Conservation (phyloP, 2,113 vertebrate genomes). For the Zosterops borbonicus region DNA sequence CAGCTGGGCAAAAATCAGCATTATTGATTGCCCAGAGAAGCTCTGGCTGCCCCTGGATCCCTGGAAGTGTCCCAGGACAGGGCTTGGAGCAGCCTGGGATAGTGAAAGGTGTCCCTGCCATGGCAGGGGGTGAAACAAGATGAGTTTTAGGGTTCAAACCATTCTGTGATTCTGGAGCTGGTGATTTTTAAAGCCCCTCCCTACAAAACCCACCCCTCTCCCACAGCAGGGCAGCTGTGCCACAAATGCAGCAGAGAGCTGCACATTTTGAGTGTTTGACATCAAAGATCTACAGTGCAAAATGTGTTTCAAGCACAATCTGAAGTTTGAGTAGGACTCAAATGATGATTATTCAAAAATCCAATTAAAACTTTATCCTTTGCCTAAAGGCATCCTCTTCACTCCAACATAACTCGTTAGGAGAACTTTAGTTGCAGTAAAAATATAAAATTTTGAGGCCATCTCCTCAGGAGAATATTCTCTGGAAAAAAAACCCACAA, state of each 20-base stretch:
- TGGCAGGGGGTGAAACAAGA: no score
- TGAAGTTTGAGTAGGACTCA: background rate
- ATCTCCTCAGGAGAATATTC: background rate
- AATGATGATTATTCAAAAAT: conserved; percentile 15
- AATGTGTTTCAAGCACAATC: background rate
- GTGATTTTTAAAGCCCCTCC: background rate
- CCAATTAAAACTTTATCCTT: conserved; percentile 27
- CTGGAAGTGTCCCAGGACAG: accelerated
- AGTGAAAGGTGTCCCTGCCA: background rate
- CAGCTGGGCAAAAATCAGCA: background rate
- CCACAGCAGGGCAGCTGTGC: background rate
- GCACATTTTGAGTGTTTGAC: background rate
- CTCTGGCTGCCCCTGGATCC: background rate
- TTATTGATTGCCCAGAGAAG: background rate
- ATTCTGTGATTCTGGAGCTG: background rate
- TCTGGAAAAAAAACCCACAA: background rate
- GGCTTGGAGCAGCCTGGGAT: background rate
- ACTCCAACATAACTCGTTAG: background rate
- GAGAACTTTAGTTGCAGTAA: background rate
- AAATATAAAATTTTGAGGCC: background rate
- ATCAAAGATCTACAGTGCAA: background rate
- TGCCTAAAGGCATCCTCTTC: background rate
- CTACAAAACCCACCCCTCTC: background rate
- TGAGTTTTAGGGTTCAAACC: no score
- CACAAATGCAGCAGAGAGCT: background rate